A percentile compares a stretch with the other conserved stretches of the same genome.
Evolutionary conservation across 2,888 invertebrate genomes (phyloP).

Genomic region (Prosapia bicincta): DNA sequence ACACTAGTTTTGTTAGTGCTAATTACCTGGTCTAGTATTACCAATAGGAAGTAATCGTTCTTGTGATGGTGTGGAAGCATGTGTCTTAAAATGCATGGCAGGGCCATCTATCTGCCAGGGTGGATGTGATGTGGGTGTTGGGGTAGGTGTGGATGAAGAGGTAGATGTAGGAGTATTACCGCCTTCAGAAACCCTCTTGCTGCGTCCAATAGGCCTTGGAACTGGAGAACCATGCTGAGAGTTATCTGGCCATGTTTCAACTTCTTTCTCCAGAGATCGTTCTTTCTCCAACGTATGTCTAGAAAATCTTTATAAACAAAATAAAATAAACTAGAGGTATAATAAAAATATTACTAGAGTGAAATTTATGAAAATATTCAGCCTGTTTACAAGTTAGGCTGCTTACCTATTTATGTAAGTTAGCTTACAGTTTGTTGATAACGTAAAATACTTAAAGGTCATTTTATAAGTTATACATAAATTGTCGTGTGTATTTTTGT

Average conservation of each 20-base stretch:
- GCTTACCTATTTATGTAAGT: too few relatives aligned
- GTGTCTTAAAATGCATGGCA: conserved; percentile 36
- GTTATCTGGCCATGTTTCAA: conserved; percentile 43
- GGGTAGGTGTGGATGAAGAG: conserved; percentile 37
- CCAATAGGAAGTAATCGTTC: conserved; percentile 60
- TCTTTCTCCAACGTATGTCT: conserved; percentile 12
- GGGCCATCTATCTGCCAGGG: conserved; percentile 42
- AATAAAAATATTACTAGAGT: not conserved
- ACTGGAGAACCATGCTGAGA: conserved; percentile 48
- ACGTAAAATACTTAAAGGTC: too few relatives aligned
- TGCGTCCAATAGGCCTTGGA: conserved; percentile 58
- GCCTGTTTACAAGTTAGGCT: too few relatives aligned
- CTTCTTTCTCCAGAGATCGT: conserved; percentile 25
- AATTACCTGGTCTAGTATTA: conserved; percentile 43
- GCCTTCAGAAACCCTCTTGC: conserved; percentile 50
- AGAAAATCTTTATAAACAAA: not conserved
- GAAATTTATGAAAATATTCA: too few relatives aligned
- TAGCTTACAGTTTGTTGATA: too few relatives aligned
- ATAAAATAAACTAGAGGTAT: not conserved
- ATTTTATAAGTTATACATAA: too few relatives aligned
- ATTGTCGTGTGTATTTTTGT: too few relatives aligned
- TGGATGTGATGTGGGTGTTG: conserved; percentile 39
- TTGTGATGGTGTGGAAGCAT: conserved; percentile 45
- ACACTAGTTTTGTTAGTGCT: too few relatives aligned
- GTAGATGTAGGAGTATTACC: conserved; percentile 48